Evolutionary conservation across 2,888 invertebrate species (phyloP).

Genomic region (Hesperia comma): DNA sequence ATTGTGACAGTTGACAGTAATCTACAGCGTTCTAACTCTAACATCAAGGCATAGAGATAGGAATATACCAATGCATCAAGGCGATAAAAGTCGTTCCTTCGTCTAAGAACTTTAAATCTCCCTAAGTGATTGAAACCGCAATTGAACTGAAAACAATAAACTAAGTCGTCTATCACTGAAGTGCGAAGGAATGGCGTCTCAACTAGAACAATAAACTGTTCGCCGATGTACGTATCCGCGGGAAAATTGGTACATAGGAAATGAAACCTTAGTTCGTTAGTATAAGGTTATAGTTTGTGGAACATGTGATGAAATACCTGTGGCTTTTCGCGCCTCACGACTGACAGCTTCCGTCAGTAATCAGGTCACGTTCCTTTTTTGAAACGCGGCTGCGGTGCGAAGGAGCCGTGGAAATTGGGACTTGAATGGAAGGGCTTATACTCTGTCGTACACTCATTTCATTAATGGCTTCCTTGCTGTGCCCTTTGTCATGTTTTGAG

Average conservation of each 20-base stretch:
- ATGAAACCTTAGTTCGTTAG: slow-evolving; percentile 48
- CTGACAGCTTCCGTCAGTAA: slow-evolving; percentile 80
- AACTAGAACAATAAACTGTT: slow-evolving; percentile 65
- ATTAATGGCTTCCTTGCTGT: slow-evolving; percentile 34
- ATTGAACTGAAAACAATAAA: slow-evolving; percentile 49
- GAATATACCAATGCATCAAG: no score
- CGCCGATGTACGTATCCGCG: slow-evolving; percentile 54
- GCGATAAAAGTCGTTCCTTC: slow-evolving; percentile 14
- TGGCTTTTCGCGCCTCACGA: slow-evolving; percentile 64
- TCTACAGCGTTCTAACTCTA: no score
- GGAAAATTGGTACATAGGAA: slow-evolving; percentile 47
- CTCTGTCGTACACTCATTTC: slow-evolving; percentile 37
- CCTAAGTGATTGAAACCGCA: slow-evolving; percentile 38
- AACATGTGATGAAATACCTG: slow-evolving; percentile 50
- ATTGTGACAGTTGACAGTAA: no score
- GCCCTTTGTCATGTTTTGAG: slow-evolving; percentile 15
- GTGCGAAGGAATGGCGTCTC: slow-evolving; percentile 62
- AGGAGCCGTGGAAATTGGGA: slow-evolving; percentile 50
- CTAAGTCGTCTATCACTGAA: slow-evolving; percentile 60
- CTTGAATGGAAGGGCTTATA: slow-evolving; percentile 47
- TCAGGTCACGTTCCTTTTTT: slow-evolving; percentile 82
- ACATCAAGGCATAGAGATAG: no score
- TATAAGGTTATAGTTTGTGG: slow-evolving; percentile 54
- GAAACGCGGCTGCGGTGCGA: slow-evolving; percentile 65
- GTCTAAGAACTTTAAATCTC: slow-evolving; percentile 21